A percentile compares a stretch with the other conserved stretches of the same genome.
These are phyloP conservation scores for Spilogale gracilis DNA, from an alignment of 2,113 vertebrate genomes.

Conservation along the genomic window DNA sequence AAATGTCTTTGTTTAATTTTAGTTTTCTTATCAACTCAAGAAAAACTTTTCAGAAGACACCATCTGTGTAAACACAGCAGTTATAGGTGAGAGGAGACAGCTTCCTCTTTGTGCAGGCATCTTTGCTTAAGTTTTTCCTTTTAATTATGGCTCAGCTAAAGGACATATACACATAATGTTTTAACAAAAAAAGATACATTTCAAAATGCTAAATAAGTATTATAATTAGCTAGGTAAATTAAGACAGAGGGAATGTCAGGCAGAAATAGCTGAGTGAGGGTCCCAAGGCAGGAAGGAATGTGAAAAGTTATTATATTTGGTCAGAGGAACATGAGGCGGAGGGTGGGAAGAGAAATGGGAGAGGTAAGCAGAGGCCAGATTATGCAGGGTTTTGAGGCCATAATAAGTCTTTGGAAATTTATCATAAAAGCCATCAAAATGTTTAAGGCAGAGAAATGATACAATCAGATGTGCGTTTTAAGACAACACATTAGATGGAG, in stretches of 20 bases:
- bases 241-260: neutral
- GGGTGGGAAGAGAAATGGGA: neutral
- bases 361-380: neutral
- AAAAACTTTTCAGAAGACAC: neutral
- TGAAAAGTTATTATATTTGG: conserved; percentile 40
- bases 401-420: conserved; percentile 47
- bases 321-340: neutral
- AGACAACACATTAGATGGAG: neutral
- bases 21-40: conserved; percentile 61
- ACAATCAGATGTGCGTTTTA: conserved; percentile 25
- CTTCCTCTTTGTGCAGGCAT: neutral
- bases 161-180: neutral
- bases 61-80: conserved; percentile 60
- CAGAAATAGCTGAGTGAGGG: neutral
- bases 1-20: conserved; percentile 66
- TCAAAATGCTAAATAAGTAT: conserved; percentile 38
- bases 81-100: neutral
- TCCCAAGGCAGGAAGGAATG: neutral
- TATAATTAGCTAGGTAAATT: conserved; percentile 33
- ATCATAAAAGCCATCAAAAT: conserved; percentile 20
- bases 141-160: conserved; percentile 34
- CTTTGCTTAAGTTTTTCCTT: neutral
- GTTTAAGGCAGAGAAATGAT: conserved; percentile 26
- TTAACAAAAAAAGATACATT: neutral
- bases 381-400: neutral